Evolutionary conservation across 2,888 invertebrate species (phyloP).

Genomic region (Criorhina ranunculi): DNA sequence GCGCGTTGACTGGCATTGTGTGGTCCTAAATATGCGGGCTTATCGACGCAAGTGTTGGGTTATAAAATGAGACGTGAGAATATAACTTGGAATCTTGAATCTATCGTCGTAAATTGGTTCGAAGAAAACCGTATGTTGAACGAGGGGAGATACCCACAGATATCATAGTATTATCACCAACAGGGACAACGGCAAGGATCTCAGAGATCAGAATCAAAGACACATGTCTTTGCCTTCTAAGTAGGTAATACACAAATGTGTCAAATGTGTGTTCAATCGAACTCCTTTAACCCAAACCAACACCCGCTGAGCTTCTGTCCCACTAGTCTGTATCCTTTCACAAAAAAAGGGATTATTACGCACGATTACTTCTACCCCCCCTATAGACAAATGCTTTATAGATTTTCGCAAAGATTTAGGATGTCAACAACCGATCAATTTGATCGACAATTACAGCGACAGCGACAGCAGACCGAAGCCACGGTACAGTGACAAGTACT

Average conservation of each 20-base stretch:
- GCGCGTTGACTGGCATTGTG: slow-evolving; percentile 50
- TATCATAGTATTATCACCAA: too few relatives aligned
- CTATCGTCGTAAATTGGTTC: slow-evolving; percentile 35
- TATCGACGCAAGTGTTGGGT: slow-evolving; percentile 20
- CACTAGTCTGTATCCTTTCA: background rate
- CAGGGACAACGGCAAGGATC: too few relatives aligned
- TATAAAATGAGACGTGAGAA: slow-evolving; percentile 2
- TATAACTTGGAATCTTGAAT: slow-evolving; percentile 36
- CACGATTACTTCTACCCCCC: slow-evolving; percentile 21
- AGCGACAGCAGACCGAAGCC: slow-evolving; percentile 59
- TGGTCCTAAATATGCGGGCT: slow-evolving; percentile 53
- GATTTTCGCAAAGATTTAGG: slow-evolving; percentile 45
- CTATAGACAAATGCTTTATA: slow-evolving; percentile 7
- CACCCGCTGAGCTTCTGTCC: too few relatives aligned
- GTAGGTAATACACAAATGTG: too few relatives aligned
- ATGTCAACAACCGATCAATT: slow-evolving; percentile 74
- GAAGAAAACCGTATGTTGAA: background rate
- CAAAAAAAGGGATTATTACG: slow-evolving; percentile 44
- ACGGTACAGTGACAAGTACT: slow-evolving; percentile 68
- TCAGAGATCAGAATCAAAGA: too few relatives aligned
- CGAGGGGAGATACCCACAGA: too few relatives aligned
- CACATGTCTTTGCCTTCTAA: too few relatives aligned
- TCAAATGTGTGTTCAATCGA: too few relatives aligned
- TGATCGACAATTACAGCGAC: slow-evolving; percentile 64
- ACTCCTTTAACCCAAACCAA: too few relatives aligned